These are phyloP conservation scores for Priocnemis perturbator DNA, from an alignment of 2,888 invertebrate species.

Conservation along the genomic window DNA sequence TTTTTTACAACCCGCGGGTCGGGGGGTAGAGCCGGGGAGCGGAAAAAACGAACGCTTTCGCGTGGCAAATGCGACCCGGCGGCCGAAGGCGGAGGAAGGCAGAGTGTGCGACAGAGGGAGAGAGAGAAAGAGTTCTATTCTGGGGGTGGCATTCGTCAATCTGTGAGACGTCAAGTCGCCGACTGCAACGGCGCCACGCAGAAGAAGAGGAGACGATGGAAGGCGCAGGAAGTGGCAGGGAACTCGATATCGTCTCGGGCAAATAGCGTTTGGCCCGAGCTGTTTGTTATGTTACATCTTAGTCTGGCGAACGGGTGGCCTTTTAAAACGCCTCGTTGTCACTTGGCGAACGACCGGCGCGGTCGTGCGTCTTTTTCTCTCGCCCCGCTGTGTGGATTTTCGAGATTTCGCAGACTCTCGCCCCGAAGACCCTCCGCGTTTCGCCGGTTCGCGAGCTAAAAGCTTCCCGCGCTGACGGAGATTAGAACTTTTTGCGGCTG, in stretches of 20 bases:
- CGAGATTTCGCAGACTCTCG: background rate
- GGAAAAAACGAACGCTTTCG: no score
- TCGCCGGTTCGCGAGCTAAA: no score
- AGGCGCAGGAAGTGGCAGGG: slow-evolving; percentile 64
- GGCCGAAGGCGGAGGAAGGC: no score
- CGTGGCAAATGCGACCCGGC: no score
- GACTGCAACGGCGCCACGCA: slow-evolving; percentile 58
- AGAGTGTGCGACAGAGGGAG: background rate
- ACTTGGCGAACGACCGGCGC: slow-evolving; percentile 26
- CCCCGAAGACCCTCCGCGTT: no score
- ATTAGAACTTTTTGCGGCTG: no score
- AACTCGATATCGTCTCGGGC: slow-evolving; percentile 65
- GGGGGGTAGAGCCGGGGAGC: no score
- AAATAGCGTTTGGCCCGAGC: slow-evolving; percentile 58
- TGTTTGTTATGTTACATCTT: slow-evolving; percentile 68
- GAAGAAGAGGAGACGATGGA: slow-evolving; percentile 9
- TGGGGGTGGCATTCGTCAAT: slow-evolving; percentile 64
- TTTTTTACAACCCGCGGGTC: slow-evolving; percentile 18
- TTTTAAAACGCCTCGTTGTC: slow-evolving; percentile 56
- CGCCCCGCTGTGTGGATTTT: slow-evolving; percentile 2
- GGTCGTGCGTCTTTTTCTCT: no score
- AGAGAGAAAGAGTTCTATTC: slow-evolving; percentile 50
- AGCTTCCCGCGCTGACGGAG: no score
- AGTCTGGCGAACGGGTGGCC: slow-evolving; percentile 57
- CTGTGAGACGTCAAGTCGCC: slow-evolving; percentile 54